Conservation (phyloP, 2,797 vertebrate genomes). For the Ptychobarbus kaznakovi region DNA sequence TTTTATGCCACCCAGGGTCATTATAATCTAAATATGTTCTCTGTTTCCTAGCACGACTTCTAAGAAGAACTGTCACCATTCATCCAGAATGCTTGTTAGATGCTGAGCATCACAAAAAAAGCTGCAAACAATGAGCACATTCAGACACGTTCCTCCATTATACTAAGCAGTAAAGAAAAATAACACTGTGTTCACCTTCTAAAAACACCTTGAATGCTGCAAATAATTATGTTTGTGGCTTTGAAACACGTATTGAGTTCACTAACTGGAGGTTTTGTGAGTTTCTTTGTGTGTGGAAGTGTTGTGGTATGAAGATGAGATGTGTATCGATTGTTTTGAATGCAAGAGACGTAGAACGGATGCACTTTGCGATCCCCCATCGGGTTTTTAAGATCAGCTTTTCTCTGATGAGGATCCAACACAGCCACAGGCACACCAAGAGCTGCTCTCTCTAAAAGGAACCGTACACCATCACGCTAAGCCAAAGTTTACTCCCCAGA, state of each 20-base stretch:
- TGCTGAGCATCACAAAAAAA: conserved; percentile 21
- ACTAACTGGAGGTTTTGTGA: conserved; percentile 27
- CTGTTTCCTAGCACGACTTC: background rate
- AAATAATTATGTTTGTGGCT: conserved; percentile 25
- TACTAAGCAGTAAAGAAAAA: background rate
- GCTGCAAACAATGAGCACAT: conserved; percentile 9
- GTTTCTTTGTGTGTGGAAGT: conserved; percentile 10
- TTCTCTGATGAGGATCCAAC: conserved; percentile 69
- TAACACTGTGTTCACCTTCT: background rate
- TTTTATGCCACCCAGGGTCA: conserved; percentile 8
- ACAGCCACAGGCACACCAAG: conserved; percentile 62
- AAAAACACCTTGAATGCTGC: conserved; percentile 21
- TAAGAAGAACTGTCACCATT: conserved; percentile 27
- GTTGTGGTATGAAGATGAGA: conserved; percentile 48
- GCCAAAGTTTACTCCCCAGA: conserved; percentile 66
- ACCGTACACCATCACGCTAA: conserved; percentile 52
- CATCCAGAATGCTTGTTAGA: conserved; percentile 29
- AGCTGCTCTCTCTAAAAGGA: conserved; percentile 48
- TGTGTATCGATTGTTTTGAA: conserved; percentile 60
- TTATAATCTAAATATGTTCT: conserved; percentile 16
- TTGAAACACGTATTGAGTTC: background rate
- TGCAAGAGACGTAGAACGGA: conserved; percentile 52
- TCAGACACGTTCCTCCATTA: background rate
- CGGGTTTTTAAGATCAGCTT: conserved; percentile 56
- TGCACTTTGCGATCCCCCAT: conserved; percentile 57